Evolutionary conservation across 1,140 invertebrate genomes (phyloP).

Genomic region (Musca domestica): DNA sequence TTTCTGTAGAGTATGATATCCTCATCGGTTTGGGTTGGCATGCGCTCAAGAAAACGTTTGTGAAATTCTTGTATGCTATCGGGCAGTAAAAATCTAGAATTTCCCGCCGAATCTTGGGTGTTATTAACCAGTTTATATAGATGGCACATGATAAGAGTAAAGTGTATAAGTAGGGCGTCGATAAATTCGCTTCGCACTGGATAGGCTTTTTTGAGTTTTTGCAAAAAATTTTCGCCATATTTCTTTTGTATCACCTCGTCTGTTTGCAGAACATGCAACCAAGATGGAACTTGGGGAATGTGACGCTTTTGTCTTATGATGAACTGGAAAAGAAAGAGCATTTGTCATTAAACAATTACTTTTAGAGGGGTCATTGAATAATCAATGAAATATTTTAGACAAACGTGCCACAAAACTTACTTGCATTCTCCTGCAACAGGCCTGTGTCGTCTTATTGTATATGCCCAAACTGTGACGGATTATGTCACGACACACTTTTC

Average conservation of each 20-base stretch:
- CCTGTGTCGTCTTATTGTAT: slow-evolving; percentile 68
- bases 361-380: no score
- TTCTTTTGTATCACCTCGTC: slow-evolving; percentile 31
- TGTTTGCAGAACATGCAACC: slow-evolving; percentile 45
- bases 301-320: slow-evolving; percentile 40
- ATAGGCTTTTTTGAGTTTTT: slow-evolving; percentile 37
- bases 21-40: slow-evolving; percentile 31
- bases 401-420: no score
- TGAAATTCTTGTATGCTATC: slow-evolving; percentile 39
- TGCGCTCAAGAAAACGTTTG: slow-evolving; percentile 30
- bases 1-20: slow-evolving; percentile 44
- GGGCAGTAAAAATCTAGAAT: slow-evolving; percentile 33
- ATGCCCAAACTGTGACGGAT: slow-evolving; percentile 60
- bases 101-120: slow-evolving; percentile 25
- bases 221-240: slow-evolving; percentile 41
- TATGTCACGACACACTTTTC: slow-evolving; percentile 58
- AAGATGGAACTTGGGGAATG: slow-evolving; percentile 40
- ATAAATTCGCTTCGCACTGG: slow-evolving; percentile 32
- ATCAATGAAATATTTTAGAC: no score
- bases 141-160: slow-evolving; percentile 37
- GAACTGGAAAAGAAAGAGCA: slow-evolving; percentile 36
- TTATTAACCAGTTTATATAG: slow-evolving; percentile 35
- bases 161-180: slow-evolving; percentile 39
- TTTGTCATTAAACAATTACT: no score
- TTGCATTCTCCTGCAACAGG: slow-evolving; percentile 64